Evolutionary conservation across 2,888 invertebrate species (phyloP), one percentile per base, ranked within the genome.

Genomic region (Molanna angustata): DNA sequence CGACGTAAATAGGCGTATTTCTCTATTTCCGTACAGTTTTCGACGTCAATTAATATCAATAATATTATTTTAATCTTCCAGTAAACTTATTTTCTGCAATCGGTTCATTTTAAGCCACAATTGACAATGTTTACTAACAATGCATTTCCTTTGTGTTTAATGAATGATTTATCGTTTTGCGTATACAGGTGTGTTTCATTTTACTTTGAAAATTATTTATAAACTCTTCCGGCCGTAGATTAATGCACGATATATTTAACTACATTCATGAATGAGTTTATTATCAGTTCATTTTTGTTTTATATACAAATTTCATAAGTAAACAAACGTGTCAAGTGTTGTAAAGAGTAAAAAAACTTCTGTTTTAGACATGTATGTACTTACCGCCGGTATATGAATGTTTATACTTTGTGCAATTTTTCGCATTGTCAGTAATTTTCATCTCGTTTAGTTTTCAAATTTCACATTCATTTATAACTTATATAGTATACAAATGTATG

Each of bases 111-210:
- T 17, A 19, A 19, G 19, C 20, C 41, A 22, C 31, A 41, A 13
- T 51, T 45, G 39, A 42, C 39, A 50, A 44, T 54, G 54, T 54
- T 54, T 54, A 50, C 50, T 43, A 54, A 54, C 54, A 54, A 45
- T 46, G 49, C 22, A 41, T 17, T 41, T 49, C 45, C 54, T 54
- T 54, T 54, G 49, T 52, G 41, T 42, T 49, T 43, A 14, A 37
- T 37, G 37, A 37, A 37, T 37, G 39, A 21, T 18, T 22, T 48
- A 6, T 21, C 37, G 17, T 48, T 39, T 20, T 48, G 17, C 16
- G 14, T 41, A 31, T 31, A 49, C 40, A 49, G 44, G 44, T 44
- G 44, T 44, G 44, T 32, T 40, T 27, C 31, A 27, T 7, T 27
- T 11, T 27, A 11, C 27, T 7, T 7, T 27, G 11, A 27, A 27